phyloP scores from a whole-genome alignment of 2,113 vertebrate genomes.

The Condylura cristata region DNA sequence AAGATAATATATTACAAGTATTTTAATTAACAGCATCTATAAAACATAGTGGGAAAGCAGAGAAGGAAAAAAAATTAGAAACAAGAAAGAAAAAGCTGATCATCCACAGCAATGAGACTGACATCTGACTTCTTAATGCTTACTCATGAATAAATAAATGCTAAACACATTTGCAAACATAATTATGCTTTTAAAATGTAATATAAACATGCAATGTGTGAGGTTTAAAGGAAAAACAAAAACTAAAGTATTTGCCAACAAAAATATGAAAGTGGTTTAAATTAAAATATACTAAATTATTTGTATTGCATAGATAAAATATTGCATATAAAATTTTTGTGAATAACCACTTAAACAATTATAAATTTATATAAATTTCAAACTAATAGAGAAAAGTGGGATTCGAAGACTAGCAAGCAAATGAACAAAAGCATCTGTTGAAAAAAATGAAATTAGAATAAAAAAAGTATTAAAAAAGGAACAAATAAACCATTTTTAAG shows the following conservation, averaged over 20 bases:
- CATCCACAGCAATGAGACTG: background rate
- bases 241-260: background rate
- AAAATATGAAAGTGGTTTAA: background rate
- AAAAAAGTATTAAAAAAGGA: background rate
- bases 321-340: background rate
- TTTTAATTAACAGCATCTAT: background rate
- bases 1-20: background rate
- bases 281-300: background rate
- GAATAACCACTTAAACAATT: background rate
- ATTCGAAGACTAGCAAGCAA: background rate
- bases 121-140: background rate
- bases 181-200: background rate
- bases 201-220: background rate
- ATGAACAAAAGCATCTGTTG: background rate
- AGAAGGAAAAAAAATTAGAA: background rate
- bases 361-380: background rate
- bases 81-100: background rate
- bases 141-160: background rate
- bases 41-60: background rate
- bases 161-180: background rate
- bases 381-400: background rate
- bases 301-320: background rate
- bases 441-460: background rate
- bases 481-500: too few relatives aligned
- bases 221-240: background rate